These are phyloP conservation scores for Carposina sasakii DNA, from an alignment of 1,140 invertebrate species.

Conservation along the genomic window DNA sequence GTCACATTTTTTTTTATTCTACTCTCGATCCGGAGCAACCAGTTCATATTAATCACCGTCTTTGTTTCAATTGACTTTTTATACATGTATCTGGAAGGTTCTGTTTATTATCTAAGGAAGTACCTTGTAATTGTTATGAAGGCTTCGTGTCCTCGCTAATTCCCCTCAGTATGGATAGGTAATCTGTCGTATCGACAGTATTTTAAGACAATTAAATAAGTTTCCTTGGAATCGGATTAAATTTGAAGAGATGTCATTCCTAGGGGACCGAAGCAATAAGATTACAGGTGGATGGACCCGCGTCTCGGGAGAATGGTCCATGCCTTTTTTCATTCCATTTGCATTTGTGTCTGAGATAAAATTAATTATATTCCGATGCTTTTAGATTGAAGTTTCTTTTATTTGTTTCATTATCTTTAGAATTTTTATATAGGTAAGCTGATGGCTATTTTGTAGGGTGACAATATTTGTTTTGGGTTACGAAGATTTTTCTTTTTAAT, in stretches of 20 bases:
- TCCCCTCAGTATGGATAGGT: no score
- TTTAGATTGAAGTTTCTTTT: slow-evolving; percentile 19
- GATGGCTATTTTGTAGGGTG: neutral
- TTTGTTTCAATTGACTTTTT: slow-evolving; percentile 1
- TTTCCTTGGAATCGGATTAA: slow-evolving; percentile 28
- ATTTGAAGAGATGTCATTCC: slow-evolving; percentile 23
- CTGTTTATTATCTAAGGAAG: slow-evolving; percentile 10
- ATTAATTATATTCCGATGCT: no score
- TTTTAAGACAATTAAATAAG: slow-evolving; percentile 20
- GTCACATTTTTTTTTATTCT: slow-evolving; percentile 24
- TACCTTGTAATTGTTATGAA: slow-evolving; percentile 9
- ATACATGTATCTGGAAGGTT: slow-evolving; percentile 4
- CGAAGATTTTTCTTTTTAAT: no score
- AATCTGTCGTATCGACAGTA: no score
- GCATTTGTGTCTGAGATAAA: no score
- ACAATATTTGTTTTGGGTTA: no score
- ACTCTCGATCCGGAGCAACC: slow-evolving; percentile 23
- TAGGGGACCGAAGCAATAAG: slow-evolving; percentile 26
- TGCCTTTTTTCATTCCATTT: no score
- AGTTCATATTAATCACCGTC: slow-evolving; percentile 17
- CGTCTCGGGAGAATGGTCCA: no score
- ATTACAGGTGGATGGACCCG: slow-evolving; percentile 24
- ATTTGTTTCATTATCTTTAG: neutral
- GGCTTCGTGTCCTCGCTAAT: no score
- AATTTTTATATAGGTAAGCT: neutral